Evolutionary conservation across 2,797 vertebrate genomes (phyloP), one percentile per base, ranked within the genome.

Genomic region (Channa striata): DNA sequence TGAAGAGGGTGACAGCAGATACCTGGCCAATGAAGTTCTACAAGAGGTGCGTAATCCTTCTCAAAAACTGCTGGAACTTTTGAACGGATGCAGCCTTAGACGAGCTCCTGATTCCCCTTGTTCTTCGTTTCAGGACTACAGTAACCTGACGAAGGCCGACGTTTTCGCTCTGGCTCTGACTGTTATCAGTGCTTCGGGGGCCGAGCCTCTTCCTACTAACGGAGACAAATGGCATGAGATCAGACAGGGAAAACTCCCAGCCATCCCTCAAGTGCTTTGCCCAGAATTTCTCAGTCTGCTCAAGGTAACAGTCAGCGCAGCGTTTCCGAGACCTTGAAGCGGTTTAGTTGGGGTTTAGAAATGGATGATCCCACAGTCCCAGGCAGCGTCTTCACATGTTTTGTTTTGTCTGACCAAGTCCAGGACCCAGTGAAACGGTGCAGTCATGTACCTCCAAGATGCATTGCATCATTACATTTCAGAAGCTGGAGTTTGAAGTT

Each of bases 161-260:
- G 93, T 95, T 77, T 95, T 95, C 70, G 93, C 94, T 23, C 78
- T 95, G 65, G 94, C 93, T 34, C 80, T 95, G 72, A 95, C 94
- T 0, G 88, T 95, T 0, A 77, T 95, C 56, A 91, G 91, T 20
- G 91, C 93, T 5, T 93, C 93, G 0, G 98, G 97, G 46, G 95
- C 96, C 0, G 97, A 97, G 72, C 96, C 97, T 42, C 94, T 99
- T 78, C 97, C 98, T 33, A 95, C 94, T 67, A 99, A 99, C 1
- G 98, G 98, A 19, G 97, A 98, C 72, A 97, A 96, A 1, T 99
- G 98, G 98, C 97, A 99, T 37, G 96, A 97, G 83, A 99, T 99
- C 77, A 91, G 98, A 57, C 94, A 93, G 76, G 98, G 98, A 13
- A 96, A 95, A 72, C 92, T 99, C 19, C 97, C 98, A 1, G 89